Percentiles rank a stretch among this genome's conserved stretches.
Conservation (phyloP, 2,888 invertebrate species). For the Agelastica alni region DNA sequence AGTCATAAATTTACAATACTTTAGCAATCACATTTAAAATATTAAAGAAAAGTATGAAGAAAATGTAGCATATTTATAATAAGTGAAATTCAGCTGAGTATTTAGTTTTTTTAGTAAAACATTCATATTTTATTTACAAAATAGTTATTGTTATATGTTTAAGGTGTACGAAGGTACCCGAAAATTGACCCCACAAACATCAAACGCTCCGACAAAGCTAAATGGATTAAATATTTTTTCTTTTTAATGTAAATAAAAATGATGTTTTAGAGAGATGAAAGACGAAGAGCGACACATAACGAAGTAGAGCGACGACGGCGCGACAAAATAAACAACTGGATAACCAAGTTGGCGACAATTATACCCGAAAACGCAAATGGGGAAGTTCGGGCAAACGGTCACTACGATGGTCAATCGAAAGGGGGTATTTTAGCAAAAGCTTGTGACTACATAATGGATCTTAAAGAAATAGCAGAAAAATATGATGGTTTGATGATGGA, state of each 20-base stretch:
- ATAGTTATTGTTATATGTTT: too few relatives aligned
- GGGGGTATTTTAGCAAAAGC: slow-evolving; percentile 95
- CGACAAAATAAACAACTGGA: slow-evolving; percentile 98
- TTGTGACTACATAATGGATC: slow-evolving; percentile 89
- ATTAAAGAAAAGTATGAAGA: too few relatives aligned
- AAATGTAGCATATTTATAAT: too few relatives aligned
- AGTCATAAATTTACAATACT: too few relatives aligned
- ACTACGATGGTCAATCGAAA: slow-evolving; percentile 78
- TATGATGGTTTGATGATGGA: slow-evolving; percentile 66
- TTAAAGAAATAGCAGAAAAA: slow-evolving; percentile 78
- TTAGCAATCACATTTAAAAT: too few relatives aligned
- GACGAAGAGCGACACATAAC: slow-evolving; percentile 90
- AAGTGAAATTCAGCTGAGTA: too few relatives aligned
- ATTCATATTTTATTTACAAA: too few relatives aligned
- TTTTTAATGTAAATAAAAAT: neutral
- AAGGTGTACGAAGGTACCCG: too few relatives aligned
- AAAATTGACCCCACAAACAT: too few relatives aligned
- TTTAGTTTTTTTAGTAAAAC: too few relatives aligned
- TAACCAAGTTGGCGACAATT: slow-evolving; percentile 86
- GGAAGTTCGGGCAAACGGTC: slow-evolving; percentile 66
- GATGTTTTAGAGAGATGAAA: slow-evolving; percentile 73
- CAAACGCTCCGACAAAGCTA: too few relatives aligned
- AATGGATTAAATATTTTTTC: too few relatives aligned
- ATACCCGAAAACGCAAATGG: slow-evolving; percentile 69
- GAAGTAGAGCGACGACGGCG: slow-evolving; percentile 92